phyloP scores from a whole-genome alignment of 2,888 invertebrate genomes.

The Nipponacmea schrenckii region DNA sequence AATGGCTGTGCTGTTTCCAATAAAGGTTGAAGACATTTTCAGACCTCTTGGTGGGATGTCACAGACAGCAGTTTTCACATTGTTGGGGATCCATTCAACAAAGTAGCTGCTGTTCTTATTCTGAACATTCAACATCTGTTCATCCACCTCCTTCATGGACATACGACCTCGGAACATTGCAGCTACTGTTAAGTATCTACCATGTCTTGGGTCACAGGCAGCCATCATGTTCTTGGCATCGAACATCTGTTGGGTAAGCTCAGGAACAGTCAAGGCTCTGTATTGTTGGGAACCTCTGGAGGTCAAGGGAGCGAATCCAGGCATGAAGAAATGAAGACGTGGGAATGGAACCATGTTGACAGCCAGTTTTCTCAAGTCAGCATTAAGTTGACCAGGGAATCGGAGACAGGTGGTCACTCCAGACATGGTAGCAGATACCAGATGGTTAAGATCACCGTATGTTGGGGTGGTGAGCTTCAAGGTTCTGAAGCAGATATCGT shows the following conservation, averaged over 20 bases:
- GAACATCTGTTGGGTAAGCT: conserved; percentile 77
- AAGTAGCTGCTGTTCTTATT: conserved; percentile 90
- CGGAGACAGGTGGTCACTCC: neutral
- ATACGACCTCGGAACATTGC: conserved; percentile 89
- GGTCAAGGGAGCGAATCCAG: neutral
- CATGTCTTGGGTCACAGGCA: conserved; percentile 91
- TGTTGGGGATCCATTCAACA: conserved; percentile 92
- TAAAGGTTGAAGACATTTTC: conserved; percentile 91
- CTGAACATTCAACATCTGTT: conserved; percentile 92
- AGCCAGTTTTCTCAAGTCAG: neutral
- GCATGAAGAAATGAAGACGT: conserved; percentile 1
- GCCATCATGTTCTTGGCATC: conserved; percentile 98
- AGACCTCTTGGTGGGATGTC: conserved; percentile 91
- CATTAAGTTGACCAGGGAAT: conserved; percentile 2
- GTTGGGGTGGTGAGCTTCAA: neutral
- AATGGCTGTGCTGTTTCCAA: conserved; percentile 71
- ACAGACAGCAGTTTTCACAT: conserved; percentile 89
- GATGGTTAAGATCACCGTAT: neutral
- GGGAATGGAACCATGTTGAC: conserved; percentile 4
- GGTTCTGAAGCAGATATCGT: neutral
- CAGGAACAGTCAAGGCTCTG: neutral
- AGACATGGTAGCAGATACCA: conserved; percentile 1
- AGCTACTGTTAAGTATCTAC: conserved; percentile 85
- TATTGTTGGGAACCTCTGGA: conserved; percentile 80
- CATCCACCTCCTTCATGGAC: conserved; percentile 93